These are phyloP conservation scores for Drosophila fungiperda DNA, from an alignment of 2,888 invertebrate genomes.

Conservation along the genomic window DNA sequence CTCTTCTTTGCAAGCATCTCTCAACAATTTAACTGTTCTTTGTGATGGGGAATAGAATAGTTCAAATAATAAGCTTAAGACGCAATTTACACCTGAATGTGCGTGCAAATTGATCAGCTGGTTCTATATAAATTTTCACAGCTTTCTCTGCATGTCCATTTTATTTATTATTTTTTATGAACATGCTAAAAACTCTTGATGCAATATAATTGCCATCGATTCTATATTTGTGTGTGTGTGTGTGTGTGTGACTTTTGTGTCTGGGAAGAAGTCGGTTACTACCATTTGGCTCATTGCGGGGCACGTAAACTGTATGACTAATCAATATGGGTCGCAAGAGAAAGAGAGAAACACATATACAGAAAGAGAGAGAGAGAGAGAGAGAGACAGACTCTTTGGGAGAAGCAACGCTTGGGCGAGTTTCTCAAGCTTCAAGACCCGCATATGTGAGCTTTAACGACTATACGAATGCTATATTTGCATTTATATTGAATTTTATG, in stretches of 20 bases:
- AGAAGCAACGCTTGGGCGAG: constrained; percentile 52
- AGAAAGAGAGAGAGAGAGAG: constrained; percentile 6
- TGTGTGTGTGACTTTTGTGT: constrained; percentile 18
- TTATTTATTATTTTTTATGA: constrained; percentile 33
- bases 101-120: constrained; percentile 50
- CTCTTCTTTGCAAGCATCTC: not conserved
- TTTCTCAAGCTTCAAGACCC: constrained; percentile 53
- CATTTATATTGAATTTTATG: constrained; percentile 59
- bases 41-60: constrained; percentile 18
- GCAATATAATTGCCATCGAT: constrained; percentile 50
- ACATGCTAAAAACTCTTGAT: constrained; percentile 51
- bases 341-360: constrained; percentile 3
- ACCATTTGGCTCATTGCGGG: constrained; percentile 51
- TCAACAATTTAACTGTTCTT: constrained; percentile 15
- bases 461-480: constrained; percentile 59
- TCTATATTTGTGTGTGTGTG: constrained; percentile 13
- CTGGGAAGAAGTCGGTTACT: constrained; percentile 35
- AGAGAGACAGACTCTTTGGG: constrained; percentile 39
- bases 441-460: constrained; percentile 40
- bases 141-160: constrained; percentile 56
- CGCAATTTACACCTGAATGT: constrained; percentile 26
- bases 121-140: constrained; percentile 64
- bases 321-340: constrained; percentile 50
- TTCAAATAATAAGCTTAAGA: constrained; percentile 19
- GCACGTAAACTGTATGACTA: constrained; percentile 63